Evolutionary conservation across 2,113 vertebrate species (phyloP).

Genomic region (Campylomormyrus tamandua): DNA sequence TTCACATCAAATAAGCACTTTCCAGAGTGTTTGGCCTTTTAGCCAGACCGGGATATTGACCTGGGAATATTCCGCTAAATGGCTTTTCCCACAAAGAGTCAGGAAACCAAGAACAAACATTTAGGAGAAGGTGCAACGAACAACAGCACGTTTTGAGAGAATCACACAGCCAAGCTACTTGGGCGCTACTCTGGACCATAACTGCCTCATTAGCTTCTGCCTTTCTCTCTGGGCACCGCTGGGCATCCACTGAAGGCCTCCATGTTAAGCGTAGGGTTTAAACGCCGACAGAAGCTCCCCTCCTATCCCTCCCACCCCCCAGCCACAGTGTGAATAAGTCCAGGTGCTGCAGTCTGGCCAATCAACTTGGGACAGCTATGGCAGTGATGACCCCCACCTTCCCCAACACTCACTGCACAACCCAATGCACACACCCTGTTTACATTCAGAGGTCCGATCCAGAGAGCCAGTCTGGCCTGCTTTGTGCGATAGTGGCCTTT

Average conservation of each 20-base stretch:
- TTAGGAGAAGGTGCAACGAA: not conserved
- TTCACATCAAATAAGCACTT: conserved; percentile 1
- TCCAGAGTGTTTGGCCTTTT: not conserved
- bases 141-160: not conserved
- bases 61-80: not conserved
- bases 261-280: not conserved
- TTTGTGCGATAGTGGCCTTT: conserved; percentile 11
- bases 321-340: not conserved
- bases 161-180: not conserved
- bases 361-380: not conserved
- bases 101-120: not conserved
- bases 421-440: not conserved
- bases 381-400: not conserved
- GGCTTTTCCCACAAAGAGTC: not conserved
- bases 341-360: not conserved
- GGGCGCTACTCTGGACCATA: not conserved
- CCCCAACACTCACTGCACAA: not conserved
- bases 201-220: not conserved
- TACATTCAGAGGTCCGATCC: conserved; percentile 1
- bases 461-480: conserved; percentile 6
- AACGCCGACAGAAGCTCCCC: not conserved
- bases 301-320: not conserved
- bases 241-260: not conserved
- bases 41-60: not conserved
- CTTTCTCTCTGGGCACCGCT: not conserved